A percentile compares a stretch with the other conserved stretches of the same genome.
Conservation (phyloP, 2,888 invertebrate species). For the Oscheius sp. region DNA sequence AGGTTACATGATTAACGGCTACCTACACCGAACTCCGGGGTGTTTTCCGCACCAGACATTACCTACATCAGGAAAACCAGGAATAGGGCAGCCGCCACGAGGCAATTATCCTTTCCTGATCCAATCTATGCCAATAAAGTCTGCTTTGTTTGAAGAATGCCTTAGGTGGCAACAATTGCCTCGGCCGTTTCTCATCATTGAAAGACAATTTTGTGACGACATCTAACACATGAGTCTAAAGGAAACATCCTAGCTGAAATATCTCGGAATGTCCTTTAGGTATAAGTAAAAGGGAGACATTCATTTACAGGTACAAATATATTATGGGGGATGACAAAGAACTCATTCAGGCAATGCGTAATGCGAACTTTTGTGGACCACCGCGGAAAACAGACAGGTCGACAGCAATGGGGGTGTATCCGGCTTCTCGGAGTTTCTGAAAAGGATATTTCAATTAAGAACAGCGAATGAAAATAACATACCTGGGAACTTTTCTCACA, state of each 20-base stretch:
- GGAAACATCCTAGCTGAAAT: slow-evolving; percentile 2
- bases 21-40: background rate
- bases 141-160: slow-evolving; percentile 35
- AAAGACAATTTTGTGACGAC: slow-evolving; percentile 25
- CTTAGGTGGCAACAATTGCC: slow-evolving; percentile 24
- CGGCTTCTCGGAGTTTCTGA: slow-evolving; percentile 5
- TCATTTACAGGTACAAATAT: background rate
- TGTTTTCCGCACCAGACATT: slow-evolving; percentile 13
- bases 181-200: slow-evolving; percentile 10
- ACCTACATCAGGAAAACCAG: background rate
- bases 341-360: slow-evolving; percentile 12
- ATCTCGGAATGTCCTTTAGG: background rate
- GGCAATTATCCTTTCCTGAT: slow-evolving; percentile 6
- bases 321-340: background rate
- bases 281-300: background rate
- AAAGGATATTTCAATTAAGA: background rate
- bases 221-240: background rate
- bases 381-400: slow-evolving; percentile 16
- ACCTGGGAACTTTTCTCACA: slow-evolving; percentile 21
- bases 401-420: slow-evolving; percentile 13
- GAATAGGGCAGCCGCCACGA: background rate
- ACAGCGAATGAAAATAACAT: background rate
- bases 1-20: slow-evolving; percentile 26
- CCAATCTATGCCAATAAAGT: slow-evolving; percentile 26
- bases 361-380: slow-evolving; percentile 19